These are phyloP conservation scores for Sycophila texana DNA, from an alignment of 2,888 invertebrate genomes.

Conservation along the genomic window DNA sequence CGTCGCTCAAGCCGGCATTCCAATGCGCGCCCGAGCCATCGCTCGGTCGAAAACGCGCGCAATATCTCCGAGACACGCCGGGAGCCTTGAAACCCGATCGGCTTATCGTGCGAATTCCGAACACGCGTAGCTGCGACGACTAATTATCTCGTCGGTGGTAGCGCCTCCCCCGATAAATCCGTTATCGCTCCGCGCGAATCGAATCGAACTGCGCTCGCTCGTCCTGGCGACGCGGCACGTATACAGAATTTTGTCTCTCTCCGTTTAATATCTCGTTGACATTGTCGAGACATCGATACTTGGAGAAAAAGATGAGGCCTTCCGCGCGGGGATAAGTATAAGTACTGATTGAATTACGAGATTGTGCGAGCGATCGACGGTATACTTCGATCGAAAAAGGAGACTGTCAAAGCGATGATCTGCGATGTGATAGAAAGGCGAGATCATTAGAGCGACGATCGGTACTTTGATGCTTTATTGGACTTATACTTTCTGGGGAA, in stretches of 20 bases:
- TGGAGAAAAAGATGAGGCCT: too few relatives aligned
- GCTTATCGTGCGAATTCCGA: conserved; percentile 20
- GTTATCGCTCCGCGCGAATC: conserved; percentile 1
- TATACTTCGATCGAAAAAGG: too few relatives aligned
- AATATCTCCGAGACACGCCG: background rate
- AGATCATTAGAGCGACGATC: too few relatives aligned
- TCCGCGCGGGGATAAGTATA: too few relatives aligned
- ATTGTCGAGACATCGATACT: too few relatives aligned
- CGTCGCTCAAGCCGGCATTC: background rate
- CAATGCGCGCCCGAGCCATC: background rate
- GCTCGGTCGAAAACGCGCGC: background rate
- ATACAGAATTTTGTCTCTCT: background rate
- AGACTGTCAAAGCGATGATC: too few relatives aligned
- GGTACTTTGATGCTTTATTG: too few relatives aligned
- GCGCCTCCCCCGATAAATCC: background rate
- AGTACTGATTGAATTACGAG: too few relatives aligned
- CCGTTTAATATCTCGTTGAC: background rate
- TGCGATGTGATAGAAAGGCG: too few relatives aligned
- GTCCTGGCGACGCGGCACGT: too few relatives aligned
- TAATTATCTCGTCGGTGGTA: conserved; percentile 22
- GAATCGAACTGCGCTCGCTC: background rate
- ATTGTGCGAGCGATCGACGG: too few relatives aligned
- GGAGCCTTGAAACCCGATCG: conserved; percentile 17
- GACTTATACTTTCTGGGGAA: too few relatives aligned
- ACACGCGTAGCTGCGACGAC: background rate